phyloP scores from a whole-genome alignment of 2,888 invertebrate species.

The Allophyes oxyacanthae region DNA sequence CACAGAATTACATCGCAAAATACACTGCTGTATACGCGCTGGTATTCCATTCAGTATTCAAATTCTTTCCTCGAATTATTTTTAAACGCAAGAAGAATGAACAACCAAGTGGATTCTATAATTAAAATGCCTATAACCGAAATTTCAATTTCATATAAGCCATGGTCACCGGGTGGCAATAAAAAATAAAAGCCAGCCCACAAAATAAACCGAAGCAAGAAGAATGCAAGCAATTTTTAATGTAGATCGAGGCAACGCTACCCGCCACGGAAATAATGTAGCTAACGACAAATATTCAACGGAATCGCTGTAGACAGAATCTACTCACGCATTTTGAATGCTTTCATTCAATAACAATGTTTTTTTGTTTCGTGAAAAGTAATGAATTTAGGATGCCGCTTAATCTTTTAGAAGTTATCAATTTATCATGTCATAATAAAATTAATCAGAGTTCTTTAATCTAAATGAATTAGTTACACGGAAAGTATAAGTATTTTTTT shows the following conservation, averaged over 20 bases:
- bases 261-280: constrained; percentile 75
- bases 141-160: constrained; percentile 77
- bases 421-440: no score
- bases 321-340: constrained; percentile 30
- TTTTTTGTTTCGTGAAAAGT: constrained; percentile 6
- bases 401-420: neutral
- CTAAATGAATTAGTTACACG: no score
- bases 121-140: constrained; percentile 61
- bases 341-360: constrained; percentile 24
- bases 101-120: constrained; percentile 13
- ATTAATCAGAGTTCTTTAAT: no score
- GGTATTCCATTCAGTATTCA: neutral
- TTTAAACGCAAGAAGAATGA: constrained; percentile 1
- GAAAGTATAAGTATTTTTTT: no score
- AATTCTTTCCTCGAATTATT: neutral
- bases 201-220: constrained; percentile 81
- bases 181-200: constrained; percentile 76
- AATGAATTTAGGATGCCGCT: neutral
- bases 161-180: constrained; percentile 69
- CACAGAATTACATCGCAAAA: no score
- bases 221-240: constrained; percentile 88
- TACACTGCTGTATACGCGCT: neutral
- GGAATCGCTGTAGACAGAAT: constrained; percentile 58
- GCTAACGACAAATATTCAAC: constrained; percentile 72
- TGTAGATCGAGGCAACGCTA: constrained; percentile 76